Evolutionary conservation across 2,888 invertebrate genomes (phyloP), one percentile per base, ranked within the genome.

Genomic region (Cryptocheilus praepositus): DNA sequence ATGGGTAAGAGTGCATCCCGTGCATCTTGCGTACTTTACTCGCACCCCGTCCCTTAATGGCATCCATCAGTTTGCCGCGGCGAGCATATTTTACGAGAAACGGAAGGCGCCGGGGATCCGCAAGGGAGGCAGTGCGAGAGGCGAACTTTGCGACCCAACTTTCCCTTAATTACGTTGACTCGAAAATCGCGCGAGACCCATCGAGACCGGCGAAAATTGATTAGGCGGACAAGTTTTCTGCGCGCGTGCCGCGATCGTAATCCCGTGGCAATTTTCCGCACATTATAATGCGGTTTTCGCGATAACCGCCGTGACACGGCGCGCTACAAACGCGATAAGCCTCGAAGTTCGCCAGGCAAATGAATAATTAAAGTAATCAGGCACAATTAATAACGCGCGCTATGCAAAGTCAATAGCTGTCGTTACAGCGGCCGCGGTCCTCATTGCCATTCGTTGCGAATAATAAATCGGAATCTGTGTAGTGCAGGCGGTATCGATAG

Each of bases 351-450:
- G 49, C 49, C 11, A 2, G 49, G 49, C 49, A 18, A 49, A 49
- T 49, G 49, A 49, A 49, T 49, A n/a, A 49, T n/a, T 18, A 49
- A 18, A 18, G 16, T 18, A 11, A 49, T 49, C 49, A 16, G 13
- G 3, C 49, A 13, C n/a, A 18, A 18, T 49, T 49, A 49, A 49
- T 49, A 18, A 49, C 49, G n/a, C 1, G 8, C 3, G 49, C 49
- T 16, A 49, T 49, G 49, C 16, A 49, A 49, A 49, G 49, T 49
- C 49, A 49, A 49, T 18, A 18, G 18, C 18, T 49, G 49, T 49
- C 16, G 49, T 36, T 36, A 36, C 49, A 49, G 16, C 49, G 49
- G 8, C 8, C 49, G 49, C 49, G 13, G n/a, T n/a, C 49, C n/a
- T 16, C n/a, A 16, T 4, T 18, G 18, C n/a, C 49, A 49, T 18